Percentiles rank a stretch among this genome's conserved stretches.
phyloP scores from a whole-genome alignment of 2,888 invertebrate species.

The Allacma fusca region DNA sequence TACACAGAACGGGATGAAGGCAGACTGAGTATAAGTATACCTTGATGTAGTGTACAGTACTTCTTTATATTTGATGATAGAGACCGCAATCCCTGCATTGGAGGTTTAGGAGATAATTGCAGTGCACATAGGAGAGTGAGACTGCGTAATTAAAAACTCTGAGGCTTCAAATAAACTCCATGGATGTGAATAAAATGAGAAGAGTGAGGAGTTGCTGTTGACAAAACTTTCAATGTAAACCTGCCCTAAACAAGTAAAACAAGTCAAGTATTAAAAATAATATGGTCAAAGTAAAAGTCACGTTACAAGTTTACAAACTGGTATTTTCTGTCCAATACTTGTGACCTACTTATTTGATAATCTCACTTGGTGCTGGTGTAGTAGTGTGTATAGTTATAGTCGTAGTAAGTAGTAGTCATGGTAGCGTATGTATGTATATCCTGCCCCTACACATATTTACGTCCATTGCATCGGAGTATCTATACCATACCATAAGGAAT shows the following conservation, averaged over 20 bases:
- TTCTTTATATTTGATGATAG: too few species aligned
- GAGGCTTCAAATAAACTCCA: too few species aligned
- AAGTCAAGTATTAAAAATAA: conserved; percentile 47
- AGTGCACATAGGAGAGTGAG: too few species aligned
- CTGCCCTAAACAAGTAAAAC: conserved; percentile 47
- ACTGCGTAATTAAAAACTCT: conserved; percentile 22
- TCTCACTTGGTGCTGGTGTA: conserved; percentile 37
- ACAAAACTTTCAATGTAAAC: conserved; percentile 44
- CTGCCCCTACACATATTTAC: not conserved
- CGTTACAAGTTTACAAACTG: conserved; percentile 42
- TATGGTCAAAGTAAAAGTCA: conserved; percentile 47
- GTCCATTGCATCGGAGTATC: too few species aligned
- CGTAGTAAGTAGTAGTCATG: too few species aligned
- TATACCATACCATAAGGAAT: too few species aligned
- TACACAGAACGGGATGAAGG: too few species aligned
- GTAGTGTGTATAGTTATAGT: not conserved
- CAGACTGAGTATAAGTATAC: too few species aligned
- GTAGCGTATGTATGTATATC: not conserved
- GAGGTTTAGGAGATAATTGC: too few species aligned
- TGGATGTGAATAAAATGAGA: conserved; percentile 13
- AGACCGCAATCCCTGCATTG: too few species aligned
- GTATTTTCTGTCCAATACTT: conserved; percentile 45
- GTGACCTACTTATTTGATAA: conserved; percentile 46
- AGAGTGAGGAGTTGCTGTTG: conserved; percentile 19
- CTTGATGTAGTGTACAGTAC: too few species aligned